Conservation (phyloP, 2,113 vertebrate species). For the Climacteris rufus region DNA sequence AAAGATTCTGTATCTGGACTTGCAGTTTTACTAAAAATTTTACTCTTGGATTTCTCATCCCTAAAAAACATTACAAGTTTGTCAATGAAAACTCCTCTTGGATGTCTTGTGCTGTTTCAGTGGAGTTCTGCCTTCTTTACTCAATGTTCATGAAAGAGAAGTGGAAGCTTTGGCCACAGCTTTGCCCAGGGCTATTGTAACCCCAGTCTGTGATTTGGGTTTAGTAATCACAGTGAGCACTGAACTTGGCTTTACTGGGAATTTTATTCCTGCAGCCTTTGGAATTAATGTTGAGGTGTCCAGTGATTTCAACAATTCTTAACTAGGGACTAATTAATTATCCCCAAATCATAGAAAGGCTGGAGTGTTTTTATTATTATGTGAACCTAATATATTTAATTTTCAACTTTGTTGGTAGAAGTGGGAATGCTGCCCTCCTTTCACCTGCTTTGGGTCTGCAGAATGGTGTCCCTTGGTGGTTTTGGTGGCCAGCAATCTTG, state of each 20-base stretch:
- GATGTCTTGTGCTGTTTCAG: not conserved
- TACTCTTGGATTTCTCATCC: not conserved
- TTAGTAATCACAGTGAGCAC: not conserved
- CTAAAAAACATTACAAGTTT: not conserved
- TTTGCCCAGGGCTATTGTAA: not conserved
- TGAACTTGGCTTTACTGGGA: not conserved
- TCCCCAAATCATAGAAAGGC: not conserved
- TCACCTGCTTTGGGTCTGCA: not conserved
- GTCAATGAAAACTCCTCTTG: not conserved
- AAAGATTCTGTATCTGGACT: not conserved
- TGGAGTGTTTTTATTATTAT: not conserved
- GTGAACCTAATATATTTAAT: not conserved
- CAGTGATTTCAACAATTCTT: not conserved
- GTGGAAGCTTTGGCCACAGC: not conserved
- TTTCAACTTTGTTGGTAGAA: not conserved
- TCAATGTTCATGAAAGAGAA: not conserved
- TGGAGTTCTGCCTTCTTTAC: not conserved
- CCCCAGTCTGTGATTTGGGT: not conserved
- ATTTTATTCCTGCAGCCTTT: not conserved
- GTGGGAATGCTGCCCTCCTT: not conserved
- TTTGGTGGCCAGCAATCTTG: not conserved
- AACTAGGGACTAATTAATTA: not conserved
- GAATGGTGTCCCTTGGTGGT: not conserved
- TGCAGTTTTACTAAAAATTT: not conserved
- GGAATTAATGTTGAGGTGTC: not conserved